These are phyloP conservation scores for Protonemura montana DNA, from an alignment of 2,888 invertebrate genomes.

Conservation along the genomic window DNA sequence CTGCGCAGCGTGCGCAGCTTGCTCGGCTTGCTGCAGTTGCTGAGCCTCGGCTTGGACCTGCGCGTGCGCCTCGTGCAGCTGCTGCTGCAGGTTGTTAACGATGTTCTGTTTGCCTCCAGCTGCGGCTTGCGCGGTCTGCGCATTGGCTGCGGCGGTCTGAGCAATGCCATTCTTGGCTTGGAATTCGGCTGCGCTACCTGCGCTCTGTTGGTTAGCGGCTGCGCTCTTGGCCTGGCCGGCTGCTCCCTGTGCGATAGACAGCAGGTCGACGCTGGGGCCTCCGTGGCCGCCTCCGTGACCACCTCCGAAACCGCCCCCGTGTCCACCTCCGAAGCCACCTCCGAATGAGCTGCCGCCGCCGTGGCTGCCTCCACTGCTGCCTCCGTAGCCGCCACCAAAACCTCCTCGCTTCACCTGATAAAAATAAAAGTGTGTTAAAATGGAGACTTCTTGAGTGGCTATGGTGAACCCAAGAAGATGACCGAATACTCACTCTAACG, in stretches of 20 bases:
- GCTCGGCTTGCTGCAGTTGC: constrained; percentile 22
- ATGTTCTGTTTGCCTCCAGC: constrained; percentile 26
- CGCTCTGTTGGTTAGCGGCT: not conserved
- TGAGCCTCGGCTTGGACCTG: constrained; percentile 24
- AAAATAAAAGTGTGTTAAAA: too few species aligned
- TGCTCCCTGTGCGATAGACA: constrained; percentile 13
- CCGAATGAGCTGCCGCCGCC: not conserved
- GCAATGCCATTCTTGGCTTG: constrained; percentile 21
- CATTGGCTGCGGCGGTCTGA: constrained; percentile 1
- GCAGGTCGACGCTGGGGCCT: constrained; percentile 14
- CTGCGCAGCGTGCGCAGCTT: constrained; percentile 20
- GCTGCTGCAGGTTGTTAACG: constrained; percentile 22
- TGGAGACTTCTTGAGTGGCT: too few species aligned
- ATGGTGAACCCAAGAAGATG: not conserved
- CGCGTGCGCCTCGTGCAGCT: constrained; percentile 27
- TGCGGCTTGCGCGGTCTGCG: constrained; percentile 25
- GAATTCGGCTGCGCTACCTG: not conserved
- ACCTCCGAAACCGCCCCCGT: not conserved
- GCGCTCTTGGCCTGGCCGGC: constrained; percentile 26
- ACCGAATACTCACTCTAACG: not conserved
- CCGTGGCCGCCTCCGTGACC: not conserved
- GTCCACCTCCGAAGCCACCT: not conserved
- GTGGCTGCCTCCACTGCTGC: not conserved
- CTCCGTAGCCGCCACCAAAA: not conserved
- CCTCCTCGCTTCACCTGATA: not conserved